Conservation (phyloP, 2,888 invertebrate genomes). For the Eupelmus urozonus region DNA sequence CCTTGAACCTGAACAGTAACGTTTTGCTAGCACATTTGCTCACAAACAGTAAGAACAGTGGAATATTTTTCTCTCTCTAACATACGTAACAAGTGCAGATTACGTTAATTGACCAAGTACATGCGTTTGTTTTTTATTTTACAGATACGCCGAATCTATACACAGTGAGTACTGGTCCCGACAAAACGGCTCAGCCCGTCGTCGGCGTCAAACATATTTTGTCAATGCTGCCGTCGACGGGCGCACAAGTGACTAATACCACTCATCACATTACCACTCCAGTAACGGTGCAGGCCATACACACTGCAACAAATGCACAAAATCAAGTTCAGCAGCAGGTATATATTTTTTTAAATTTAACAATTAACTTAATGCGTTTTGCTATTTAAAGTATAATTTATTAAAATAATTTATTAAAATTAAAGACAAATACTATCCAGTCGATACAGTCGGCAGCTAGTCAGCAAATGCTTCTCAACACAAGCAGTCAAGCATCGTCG, state of each 20-base stretch:
- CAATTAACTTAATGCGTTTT: background rate
- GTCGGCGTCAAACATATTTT: constrained; percentile 78
- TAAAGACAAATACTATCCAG: background rate
- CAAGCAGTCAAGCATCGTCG: constrained; percentile 64
- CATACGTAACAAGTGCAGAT: background rate
- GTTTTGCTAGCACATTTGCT: constrained; percentile 91
- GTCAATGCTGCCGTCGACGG: constrained; percentile 78
- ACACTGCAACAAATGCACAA: constrained; percentile 67
- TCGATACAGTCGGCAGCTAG: constrained; percentile 63
- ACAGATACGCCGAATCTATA: constrained; percentile 77
- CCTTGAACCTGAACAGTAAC: constrained; percentile 83
- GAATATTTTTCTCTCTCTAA: background rate
- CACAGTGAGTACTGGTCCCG: constrained; percentile 78
- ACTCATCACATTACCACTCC: constrained; percentile 78
- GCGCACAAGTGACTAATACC: constrained; percentile 75
- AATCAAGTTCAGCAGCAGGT: constrained; percentile 66
- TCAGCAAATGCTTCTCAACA: constrained; percentile 67
- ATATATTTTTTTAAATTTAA: constrained; percentile 1
- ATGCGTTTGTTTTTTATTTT: constrained; percentile 28
- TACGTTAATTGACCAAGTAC: constrained; percentile 1
- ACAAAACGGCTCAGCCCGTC: constrained; percentile 72
- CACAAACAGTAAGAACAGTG: constrained; percentile 81
- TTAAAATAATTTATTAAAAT: background rate
- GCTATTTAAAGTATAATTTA: background rate
- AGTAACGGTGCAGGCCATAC: constrained; percentile 76